phyloP scores from a whole-genome alignment of 1,140 invertebrate species.

The Calliopsis andreniformis region DNA sequence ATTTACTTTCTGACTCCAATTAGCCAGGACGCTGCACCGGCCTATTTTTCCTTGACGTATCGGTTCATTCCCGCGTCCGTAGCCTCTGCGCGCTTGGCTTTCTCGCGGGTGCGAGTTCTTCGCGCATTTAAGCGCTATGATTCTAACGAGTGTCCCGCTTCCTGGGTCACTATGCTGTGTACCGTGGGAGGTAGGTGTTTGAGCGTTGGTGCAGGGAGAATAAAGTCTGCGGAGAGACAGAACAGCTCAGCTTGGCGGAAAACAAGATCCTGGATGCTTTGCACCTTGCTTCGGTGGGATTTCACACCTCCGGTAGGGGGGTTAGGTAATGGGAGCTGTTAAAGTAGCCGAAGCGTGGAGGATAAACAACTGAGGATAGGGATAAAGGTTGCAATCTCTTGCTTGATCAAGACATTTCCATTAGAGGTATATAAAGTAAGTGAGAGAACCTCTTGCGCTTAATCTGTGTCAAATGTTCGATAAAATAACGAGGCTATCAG shows the following conservation, averaged over 20 bases:
- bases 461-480: no score
- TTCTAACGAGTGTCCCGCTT: not conserved
- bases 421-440: no score
- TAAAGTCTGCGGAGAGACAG: no score
- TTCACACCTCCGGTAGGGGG: no score
- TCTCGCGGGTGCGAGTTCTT: not conserved
- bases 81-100: constrained; percentile 34
- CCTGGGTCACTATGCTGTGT: constrained; percentile 3
- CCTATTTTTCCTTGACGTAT: constrained; percentile 35
- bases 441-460: no score
- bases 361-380: no score
- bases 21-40: constrained; percentile 4
- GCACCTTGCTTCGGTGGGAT: no score
- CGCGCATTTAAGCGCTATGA: not conserved
- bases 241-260: no score
- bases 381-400: no score
- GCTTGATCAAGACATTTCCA: not conserved
- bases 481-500: no score
- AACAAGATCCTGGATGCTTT: not conserved
- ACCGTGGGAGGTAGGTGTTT: constrained; percentile 26
- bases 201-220: constrained; percentile 7
- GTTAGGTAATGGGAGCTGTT: no score
- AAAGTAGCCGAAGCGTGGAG: no score
- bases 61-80: constrained; percentile 16
- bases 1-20: constrained; percentile 39